These are phyloP conservation scores for Lumbricus terrestris DNA, from an alignment of 2,888 invertebrate genomes.

Conservation along the genomic window DNA sequence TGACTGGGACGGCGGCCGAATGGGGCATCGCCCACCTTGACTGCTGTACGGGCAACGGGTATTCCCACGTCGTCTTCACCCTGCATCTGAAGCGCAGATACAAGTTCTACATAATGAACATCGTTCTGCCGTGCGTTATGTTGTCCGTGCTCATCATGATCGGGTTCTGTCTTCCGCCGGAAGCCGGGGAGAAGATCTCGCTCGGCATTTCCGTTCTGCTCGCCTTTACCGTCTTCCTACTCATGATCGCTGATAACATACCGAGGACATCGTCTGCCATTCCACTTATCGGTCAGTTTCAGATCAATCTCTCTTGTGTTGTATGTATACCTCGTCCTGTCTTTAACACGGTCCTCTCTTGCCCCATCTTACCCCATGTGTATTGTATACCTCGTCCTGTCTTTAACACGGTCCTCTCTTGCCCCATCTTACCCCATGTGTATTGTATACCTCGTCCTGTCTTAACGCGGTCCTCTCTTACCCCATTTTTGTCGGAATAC, in stretches of 20 bases:
- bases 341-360: too few species aligned
- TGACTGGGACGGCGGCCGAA: conserved; percentile 31
- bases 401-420: too few species aligned
- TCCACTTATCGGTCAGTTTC: conserved; percentile 38
- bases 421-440: not conserved
- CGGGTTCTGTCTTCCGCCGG: conserved; percentile 37
- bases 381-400: too few species aligned
- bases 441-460: not conserved
- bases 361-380: not conserved
- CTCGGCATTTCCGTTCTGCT: conserved; percentile 42
- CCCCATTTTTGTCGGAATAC: too few species aligned
- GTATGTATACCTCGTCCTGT: too few species aligned
- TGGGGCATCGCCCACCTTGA: conserved; percentile 38
- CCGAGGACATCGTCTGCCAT: conserved; percentile 41
- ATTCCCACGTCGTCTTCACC: conserved; percentile 40
- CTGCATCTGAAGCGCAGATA: conserved; percentile 35
- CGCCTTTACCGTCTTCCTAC: conserved; percentile 42
- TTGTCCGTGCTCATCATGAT: conserved; percentile 41
- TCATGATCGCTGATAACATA: conserved; percentile 42
- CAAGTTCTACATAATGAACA: conserved; percentile 43
- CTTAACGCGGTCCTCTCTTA: too few species aligned
- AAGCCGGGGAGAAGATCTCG: conserved; percentile 42
- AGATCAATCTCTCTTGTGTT: not conserved
- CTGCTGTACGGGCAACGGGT: conserved; percentile 35
- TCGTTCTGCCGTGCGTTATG: conserved; percentile 41